Base-by-base conservation (phyloP, 2,113 vertebrate species). In the Phycodurus eques region DNA sequence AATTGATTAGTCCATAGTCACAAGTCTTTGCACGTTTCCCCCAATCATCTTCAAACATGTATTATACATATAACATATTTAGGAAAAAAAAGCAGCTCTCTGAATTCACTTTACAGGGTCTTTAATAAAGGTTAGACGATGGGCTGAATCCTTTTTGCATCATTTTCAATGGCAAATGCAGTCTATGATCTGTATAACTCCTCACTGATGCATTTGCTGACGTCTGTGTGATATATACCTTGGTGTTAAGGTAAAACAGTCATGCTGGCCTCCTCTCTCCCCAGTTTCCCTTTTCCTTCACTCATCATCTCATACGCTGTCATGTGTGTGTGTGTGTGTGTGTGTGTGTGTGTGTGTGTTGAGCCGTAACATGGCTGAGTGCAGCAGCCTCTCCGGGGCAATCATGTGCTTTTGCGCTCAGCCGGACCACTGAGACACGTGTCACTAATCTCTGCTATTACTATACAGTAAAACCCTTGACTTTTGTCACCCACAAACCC, bases 331-430 rank as follows among this genome's bases (percentile, higher is more conserved):
- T 75, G 71, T 74, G 77, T 74, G 60, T 71, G 33, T 57, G 70
- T 47, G 46, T 22, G 49, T 46, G 64, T 35, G 39, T 27, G 63
- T 2, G 67, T 8, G 60, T 22, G 49, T 17, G 2, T 39, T 71
- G 67, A 86, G 77, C 82, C 75, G 43, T 81, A 78, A 76, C 82
- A 76, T 76, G 74, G 83, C 73, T 72, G 75, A 80, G 61, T 80
- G 73, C 74, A 76, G 79, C 46, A 2, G 59, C 31, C 59, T 71
- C 74, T 83, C 73, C 73, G 49, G 72, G 79, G 87, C 76, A 12
- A 69, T 83, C 75, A 76, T 87, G 85, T 46, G 86, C 72, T 14
- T 9, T 70, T 67, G 70, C 59, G 79, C 76, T 83, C 68, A 57
- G 73, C 70, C 12, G 27, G 80, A 84, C 27, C 43, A 62, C 13